Evolutionary conservation across 2,888 invertebrate genomes (phyloP).

Genomic region (Pheosia gnoma): DNA sequence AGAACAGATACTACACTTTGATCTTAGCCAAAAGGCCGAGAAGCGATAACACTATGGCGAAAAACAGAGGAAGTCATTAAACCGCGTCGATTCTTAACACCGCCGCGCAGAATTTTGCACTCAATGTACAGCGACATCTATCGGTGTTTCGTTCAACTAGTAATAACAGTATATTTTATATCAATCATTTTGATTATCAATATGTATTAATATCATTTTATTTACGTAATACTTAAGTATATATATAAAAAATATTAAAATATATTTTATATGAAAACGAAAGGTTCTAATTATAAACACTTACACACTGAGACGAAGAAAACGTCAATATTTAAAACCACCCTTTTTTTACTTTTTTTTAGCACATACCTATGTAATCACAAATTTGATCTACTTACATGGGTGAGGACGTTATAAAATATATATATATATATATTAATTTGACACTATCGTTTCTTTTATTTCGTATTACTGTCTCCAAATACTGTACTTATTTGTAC

Average conservation of each 20-base stretch:
- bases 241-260: not conserved
- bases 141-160: not conserved
- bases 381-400: no score
- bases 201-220: not conserved
- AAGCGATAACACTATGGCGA: not conserved
- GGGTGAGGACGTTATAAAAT: no score
- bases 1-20: constrained; percentile 4
- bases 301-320: no score
- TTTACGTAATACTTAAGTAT: not conserved
- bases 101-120: not conserved
- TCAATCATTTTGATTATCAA: not conserved
- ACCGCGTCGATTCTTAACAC: not conserved
- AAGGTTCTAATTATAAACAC: no score
- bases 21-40: constrained; percentile 4
- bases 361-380: no score
- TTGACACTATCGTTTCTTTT: no score
- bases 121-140: not conserved
- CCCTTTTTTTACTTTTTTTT: no score
- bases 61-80: not conserved
- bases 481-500: no score
- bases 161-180: not conserved
- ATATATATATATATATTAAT: no score
- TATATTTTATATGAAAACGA: not conserved
- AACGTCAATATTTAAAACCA: no score
- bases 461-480: no score